Conservation (phyloP, 1,140 invertebrate genomes). For the Campoletis sonorensis region DNA sequence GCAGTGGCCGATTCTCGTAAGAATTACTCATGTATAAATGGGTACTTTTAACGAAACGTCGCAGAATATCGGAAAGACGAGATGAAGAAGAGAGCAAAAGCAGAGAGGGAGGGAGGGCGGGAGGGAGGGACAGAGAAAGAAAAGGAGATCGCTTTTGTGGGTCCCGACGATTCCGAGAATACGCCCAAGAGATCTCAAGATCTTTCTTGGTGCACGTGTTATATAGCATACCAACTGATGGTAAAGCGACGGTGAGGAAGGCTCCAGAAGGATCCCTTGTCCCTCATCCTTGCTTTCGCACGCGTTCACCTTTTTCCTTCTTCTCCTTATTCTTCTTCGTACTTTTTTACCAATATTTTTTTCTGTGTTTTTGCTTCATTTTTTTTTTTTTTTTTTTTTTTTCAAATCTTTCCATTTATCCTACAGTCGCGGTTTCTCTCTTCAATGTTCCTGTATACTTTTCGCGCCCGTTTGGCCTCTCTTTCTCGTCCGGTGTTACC, state of each 20-base stretch:
- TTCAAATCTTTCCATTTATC: slow-evolving; percentile 42
- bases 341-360: slow-evolving; percentile 23
- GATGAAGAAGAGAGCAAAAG: slow-evolving; percentile 27
- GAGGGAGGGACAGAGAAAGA: slow-evolving; percentile 31
- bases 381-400: slow-evolving; percentile 31
- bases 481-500: slow-evolving; percentile 28
- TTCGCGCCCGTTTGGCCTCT: slow-evolving; percentile 21
- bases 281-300: slow-evolving; percentile 40
- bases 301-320: slow-evolving; percentile 20
- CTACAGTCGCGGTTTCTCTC: slow-evolving; percentile 17
- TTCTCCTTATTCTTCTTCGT: slow-evolving; percentile 9
- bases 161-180: slow-evolving; percentile 37
- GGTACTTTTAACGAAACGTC: slow-evolving; percentile 10
- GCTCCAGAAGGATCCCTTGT: slow-evolving; percentile 7
- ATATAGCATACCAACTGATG: slow-evolving; percentile 21
- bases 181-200: slow-evolving; percentile 30
- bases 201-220: slow-evolving; percentile 1
- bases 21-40: slow-evolving; percentile 10
- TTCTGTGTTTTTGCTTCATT: background rate
- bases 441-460: slow-evolving; percentile 21
- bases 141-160: slow-evolving; percentile 36
- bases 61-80: slow-evolving; percentile 34
- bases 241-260: slow-evolving; percentile 13
- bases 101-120: slow-evolving; percentile 34
- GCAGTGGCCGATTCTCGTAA: background rate